These are phyloP conservation scores for Aix galericulata DNA, from an alignment of 2,113 vertebrate genomes.

Conservation along the genomic window DNA sequence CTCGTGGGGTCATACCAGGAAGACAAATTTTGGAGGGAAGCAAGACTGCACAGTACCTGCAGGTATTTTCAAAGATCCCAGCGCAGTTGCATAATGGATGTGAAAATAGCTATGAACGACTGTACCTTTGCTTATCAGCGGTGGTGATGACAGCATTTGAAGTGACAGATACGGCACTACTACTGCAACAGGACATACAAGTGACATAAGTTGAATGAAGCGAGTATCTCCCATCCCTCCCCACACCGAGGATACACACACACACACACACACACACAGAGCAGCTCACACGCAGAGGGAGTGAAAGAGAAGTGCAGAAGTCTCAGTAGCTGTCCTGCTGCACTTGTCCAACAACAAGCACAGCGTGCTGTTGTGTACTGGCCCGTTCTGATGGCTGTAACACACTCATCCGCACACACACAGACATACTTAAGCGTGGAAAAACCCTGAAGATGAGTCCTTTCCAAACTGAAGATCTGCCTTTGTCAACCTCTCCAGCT, in stretches of 20 bases:
- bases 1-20: neutral
- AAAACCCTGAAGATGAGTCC: neutral
- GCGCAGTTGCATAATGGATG: neutral
- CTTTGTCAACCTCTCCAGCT: neutral
- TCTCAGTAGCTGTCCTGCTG: constrained; percentile 30
- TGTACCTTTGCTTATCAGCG: neutral
- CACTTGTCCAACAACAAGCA: neutral
- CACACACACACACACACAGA: neutral
- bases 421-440: neutral
- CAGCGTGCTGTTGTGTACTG: neutral
- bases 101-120: neutral
- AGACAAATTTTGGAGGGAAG: neutral
- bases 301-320: neutral
- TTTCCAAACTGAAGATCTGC: neutral
- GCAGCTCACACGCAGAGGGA: neutral
- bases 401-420: neutral
- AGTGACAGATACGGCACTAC: constrained; percentile 1
- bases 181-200: neutral
- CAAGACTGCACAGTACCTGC: neutral
- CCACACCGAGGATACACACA: neutral
- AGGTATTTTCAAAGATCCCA: neutral
- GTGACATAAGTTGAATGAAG: neutral
- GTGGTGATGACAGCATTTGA: neutral
- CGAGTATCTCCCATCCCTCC: neutral
- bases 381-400: constrained; percentile 13